These are phyloP conservation scores for Anoplolepis gracilipes DNA, from an alignment of 1,140 invertebrate species.

Conservation along the genomic window DNA sequence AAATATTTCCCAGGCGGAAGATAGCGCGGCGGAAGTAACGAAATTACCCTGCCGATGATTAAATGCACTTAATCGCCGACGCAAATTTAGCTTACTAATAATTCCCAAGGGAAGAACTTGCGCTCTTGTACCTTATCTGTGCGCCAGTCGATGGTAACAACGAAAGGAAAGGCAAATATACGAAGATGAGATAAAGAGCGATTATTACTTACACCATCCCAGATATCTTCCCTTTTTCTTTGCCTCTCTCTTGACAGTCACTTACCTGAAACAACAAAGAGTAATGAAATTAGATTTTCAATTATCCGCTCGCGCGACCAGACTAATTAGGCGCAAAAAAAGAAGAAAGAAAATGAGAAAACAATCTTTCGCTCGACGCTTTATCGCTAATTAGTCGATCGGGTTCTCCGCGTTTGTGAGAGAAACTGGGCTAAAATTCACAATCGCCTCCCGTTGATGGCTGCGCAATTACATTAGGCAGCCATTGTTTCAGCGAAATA, in stretches of 20 bases:
- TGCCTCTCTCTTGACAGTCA: constrained; percentile 40
- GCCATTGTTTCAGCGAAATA: constrained; percentile 53
- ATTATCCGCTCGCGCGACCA: constrained; percentile 4
- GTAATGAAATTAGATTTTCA: constrained; percentile 80
- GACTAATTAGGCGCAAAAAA: constrained; percentile 36
- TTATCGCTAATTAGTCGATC: constrained; percentile 50
- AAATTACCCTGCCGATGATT: constrained; percentile 48
- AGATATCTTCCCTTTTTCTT: neutral
- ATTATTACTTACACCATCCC: constrained; percentile 80
- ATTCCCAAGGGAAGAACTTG: constrained; percentile 31
- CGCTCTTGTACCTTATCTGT: constrained; percentile 9
- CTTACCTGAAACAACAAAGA: constrained; percentile 84
- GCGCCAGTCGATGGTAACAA: constrained; percentile 53
- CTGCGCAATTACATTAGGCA: constrained; percentile 55
- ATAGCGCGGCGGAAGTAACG: constrained; percentile 60
- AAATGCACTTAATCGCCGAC: constrained; percentile 52
- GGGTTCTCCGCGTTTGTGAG: constrained; percentile 37
- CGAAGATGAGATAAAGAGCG: constrained; percentile 78
- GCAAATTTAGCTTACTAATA: constrained; percentile 60
- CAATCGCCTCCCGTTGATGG: constrained; percentile 21
- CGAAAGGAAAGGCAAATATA: constrained; percentile 76
- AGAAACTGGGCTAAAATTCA: constrained; percentile 60
- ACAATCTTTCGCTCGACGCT: constrained; percentile 35
- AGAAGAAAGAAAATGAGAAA: constrained; percentile 28
- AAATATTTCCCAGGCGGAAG: constrained; percentile 16